phyloP scores from a whole-genome alignment of 92 coral and sea anemone species.

The Actinernus sp. region DNA sequence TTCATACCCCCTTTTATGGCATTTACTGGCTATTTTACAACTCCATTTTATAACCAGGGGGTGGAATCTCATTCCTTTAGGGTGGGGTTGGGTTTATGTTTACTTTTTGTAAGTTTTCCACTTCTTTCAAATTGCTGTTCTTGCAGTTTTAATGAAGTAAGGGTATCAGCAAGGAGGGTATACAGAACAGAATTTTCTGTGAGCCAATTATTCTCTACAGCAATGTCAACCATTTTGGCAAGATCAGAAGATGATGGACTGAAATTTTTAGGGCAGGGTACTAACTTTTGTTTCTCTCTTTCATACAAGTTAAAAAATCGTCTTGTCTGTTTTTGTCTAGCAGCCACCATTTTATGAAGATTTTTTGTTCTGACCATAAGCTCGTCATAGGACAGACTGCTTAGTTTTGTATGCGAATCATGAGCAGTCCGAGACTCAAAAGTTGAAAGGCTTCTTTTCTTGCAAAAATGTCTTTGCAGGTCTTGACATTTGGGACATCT shows the following conservation, averaged over 20 bases:
- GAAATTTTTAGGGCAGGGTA: no score
- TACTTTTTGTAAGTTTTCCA: constrained; percentile 16
- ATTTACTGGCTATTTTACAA: constrained; percentile 40
- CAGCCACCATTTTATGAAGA: constrained; percentile 6
- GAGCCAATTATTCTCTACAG: constrained; percentile 28
- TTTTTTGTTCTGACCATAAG: constrained; percentile 33
- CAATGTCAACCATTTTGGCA: constrained; percentile 22
- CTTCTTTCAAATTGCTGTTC: constrained; percentile 23
- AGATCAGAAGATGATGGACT: constrained; percentile 27
- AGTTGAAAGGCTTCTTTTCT: no score
- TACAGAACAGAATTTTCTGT: constrained; percentile 35
- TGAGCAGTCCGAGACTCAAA: no score
- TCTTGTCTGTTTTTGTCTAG: constrained; percentile 5
- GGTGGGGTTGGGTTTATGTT: constrained; percentile 26
- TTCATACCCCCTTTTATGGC: constrained; percentile 51
- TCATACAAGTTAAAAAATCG: constrained; percentile 2
- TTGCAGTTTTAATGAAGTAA: constrained; percentile 21
- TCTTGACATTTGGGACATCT: no score
- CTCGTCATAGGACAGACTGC: constrained; percentile 21
- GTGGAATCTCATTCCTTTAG: constrained; percentile 64
- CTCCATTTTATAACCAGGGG: constrained; percentile 68
- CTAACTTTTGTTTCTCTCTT: constrained; percentile 19
- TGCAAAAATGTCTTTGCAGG: no score
- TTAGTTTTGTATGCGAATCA: no score
- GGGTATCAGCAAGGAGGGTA: constrained; percentile 23